Evolutionary conservation across 2,888 invertebrate genomes (phyloP), one percentile per base, ranked within the genome.

Genomic region (Coleophora flavipennella): DNA sequence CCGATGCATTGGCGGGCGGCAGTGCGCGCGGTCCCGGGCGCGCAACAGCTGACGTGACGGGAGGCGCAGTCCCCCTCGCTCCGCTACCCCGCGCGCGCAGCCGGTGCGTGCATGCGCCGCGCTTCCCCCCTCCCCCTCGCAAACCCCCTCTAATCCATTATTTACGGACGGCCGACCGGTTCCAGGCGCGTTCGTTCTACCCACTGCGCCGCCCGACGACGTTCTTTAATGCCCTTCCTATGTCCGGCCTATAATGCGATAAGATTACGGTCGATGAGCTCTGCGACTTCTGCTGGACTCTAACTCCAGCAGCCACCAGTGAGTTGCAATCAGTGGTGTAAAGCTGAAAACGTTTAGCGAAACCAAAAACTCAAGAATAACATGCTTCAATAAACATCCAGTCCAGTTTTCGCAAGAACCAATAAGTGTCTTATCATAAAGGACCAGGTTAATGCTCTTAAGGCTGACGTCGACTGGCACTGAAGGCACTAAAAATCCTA

Each of bases 31-130:
- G 66, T 77, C 77, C 78, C 76, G 77, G 72, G 62, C 80, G 74
- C 80, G 83, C 83, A 84, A 84, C 83, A 84, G 83, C 83, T 84
- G 83, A 81, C 80, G 78, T 84, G 83, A 81, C 80, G 78, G 80
- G 81, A 79, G 80, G 76, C 78, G 75, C 79, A 72, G 68, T 55
- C 68, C 70, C 68, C 74, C 57, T 62, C 48, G 55, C 57, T 60
- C 56, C 48, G 53, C 41, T 45, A 38, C 40, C 48, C 52, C 48
- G 51, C 70, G 74, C 73, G 74, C 76, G 72, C 73, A 71, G 69
- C 71, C 72, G 68, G 71, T 74, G 77, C 76, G 77, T 76, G 77
- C 76, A 76, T 76, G 67, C 72, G 62, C 68, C 67, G 65, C 72
- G 62, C 62, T 59, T 62, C 54, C 50, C 61, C 48, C 65, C 66